Evolutionary conservation across 2,113 vertebrate genomes (phyloP).

Genomic region (Fukomys damarensis): DNA sequence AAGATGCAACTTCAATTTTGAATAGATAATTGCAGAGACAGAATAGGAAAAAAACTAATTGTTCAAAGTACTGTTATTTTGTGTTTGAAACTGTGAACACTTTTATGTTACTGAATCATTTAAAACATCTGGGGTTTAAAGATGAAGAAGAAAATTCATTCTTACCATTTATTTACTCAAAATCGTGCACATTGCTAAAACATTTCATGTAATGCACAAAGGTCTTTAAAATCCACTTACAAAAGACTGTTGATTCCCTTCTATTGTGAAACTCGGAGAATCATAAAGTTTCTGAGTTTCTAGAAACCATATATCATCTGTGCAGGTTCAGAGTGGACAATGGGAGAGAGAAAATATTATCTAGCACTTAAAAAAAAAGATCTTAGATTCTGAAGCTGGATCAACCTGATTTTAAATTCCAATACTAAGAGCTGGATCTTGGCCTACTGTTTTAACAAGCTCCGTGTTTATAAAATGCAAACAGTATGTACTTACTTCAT

Average conservation of each 20-base stretch:
- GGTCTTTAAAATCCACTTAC: background rate
- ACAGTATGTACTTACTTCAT: background rate
- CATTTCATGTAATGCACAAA: background rate
- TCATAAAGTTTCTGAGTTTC: background rate
- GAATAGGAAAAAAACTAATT: background rate
- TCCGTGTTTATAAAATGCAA: background rate
- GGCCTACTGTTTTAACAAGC: background rate
- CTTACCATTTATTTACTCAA: background rate
- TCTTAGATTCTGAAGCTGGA: background rate
- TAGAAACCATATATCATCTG: background rate
- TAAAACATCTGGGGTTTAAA: background rate
- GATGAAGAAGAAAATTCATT: background rate
- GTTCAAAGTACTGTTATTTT: background rate
- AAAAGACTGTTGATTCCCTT: background rate
- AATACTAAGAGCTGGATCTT: background rate
- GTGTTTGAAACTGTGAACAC: background rate
- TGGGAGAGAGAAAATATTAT: background rate
- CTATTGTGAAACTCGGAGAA: background rate
- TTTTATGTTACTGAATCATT: background rate
- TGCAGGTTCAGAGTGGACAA: background rate
- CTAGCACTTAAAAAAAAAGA: background rate
- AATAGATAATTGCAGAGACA: conserved; percentile 13
- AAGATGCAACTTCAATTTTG: background rate
- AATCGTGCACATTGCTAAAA: background rate
- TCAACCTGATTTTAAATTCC: background rate